Conservation (phyloP, 2,797 vertebrate genomes). For the Corythornis leucogaster region DNA sequence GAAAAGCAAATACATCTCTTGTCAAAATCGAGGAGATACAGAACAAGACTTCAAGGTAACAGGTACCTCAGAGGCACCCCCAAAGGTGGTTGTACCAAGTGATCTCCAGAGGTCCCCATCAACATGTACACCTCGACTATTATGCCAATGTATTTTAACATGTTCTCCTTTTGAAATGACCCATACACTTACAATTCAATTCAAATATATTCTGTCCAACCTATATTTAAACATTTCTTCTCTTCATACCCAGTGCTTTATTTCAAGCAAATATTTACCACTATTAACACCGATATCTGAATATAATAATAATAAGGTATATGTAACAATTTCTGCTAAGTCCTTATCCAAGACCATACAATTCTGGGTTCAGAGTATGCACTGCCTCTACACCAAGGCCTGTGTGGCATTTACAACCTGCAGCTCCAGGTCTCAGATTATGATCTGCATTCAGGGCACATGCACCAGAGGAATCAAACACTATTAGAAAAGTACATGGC, state of each 20-base stretch:
- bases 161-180: not conserved
- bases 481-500: not conserved
- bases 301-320: not conserved
- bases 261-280: not conserved
- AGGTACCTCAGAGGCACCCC: not conserved
- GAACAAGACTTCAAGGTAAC: not conserved
- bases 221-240: not conserved
- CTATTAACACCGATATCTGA: not conserved
- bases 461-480: not conserved
- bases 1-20: not conserved
- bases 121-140: not conserved
- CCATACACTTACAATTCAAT: not conserved
- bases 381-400: not conserved
- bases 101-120: not conserved
- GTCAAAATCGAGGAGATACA: not conserved
- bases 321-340: no score
- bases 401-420: no score
- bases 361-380: not conserved
- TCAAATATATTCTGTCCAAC: not conserved
- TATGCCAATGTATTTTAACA: not conserved
- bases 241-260: not conserved
- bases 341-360: not conserved
- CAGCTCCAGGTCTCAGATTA: not conserved
- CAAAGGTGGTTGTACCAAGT: not conserved
- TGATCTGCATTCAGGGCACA: not conserved